Percentiles rank a stretch among this genome's conserved stretches.
Evolutionary conservation across 1,140 invertebrate genomes (phyloP).

Genomic region (Hestina assimilis): DNA sequence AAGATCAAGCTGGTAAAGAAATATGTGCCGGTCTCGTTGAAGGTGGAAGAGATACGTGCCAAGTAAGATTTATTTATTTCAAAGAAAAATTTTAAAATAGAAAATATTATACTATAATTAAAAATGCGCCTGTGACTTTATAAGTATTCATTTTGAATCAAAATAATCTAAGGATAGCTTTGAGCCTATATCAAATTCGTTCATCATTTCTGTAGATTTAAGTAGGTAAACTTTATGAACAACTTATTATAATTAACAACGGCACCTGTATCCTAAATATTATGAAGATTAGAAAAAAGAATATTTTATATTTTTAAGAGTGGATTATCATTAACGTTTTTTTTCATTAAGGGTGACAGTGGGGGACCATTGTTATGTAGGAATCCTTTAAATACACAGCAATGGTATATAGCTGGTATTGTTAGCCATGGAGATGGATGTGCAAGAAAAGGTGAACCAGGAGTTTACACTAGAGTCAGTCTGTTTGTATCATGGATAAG

Average conservation of each 20-base stretch:
- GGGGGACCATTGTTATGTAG: constrained; percentile 88
- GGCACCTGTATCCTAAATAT: neutral
- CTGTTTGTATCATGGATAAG: constrained; percentile 87
- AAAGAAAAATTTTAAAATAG: neutral
- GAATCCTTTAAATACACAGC: constrained; percentile 79
- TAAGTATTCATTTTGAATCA: too few species aligned
- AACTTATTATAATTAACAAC: neutral
- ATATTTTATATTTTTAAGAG: too few species aligned
- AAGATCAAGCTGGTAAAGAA: constrained; percentile 81
- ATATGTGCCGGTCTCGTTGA: constrained; percentile 87
- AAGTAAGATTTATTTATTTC: constrained; percentile 60
- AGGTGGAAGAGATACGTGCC: constrained; percentile 90
- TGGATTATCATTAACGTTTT: too few species aligned
- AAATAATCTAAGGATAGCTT: too few species aligned
- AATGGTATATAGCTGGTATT: constrained; percentile 87
- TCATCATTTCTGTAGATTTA: neutral
- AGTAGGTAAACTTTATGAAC: too few species aligned
- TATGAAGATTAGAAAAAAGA: too few species aligned
- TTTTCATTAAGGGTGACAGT: constrained; percentile 83
- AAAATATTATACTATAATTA: neutral
- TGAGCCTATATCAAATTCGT: too few species aligned
- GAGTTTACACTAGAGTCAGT: constrained; percentile 89
- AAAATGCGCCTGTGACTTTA: too few species aligned
- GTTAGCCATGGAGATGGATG: constrained; percentile 91
- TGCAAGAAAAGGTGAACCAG: constrained; percentile 85